Conservation (phyloP, 2,888 invertebrate genomes). For the Hirtodrosophila trivittata region DNA sequence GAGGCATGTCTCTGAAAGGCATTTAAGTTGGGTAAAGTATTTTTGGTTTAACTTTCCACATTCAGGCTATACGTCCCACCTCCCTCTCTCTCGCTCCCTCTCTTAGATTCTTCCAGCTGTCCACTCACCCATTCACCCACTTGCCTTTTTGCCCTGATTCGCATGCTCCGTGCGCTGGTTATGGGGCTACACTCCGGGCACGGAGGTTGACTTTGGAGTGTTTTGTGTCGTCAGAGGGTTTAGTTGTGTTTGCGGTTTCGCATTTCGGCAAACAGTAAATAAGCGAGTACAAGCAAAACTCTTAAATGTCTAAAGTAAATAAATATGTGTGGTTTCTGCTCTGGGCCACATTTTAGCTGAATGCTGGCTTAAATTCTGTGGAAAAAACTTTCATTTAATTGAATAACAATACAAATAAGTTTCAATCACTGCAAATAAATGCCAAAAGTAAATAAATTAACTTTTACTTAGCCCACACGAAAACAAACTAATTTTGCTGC, state of each 20-base stretch:
- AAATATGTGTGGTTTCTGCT: constrained; percentile 51
- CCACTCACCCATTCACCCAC: neutral
- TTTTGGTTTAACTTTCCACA: constrained; percentile 60
- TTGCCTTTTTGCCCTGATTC: constrained; percentile 27
- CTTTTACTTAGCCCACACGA: constrained; percentile 1
- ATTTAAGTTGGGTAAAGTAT: constrained; percentile 64
- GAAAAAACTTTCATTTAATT: constrained; percentile 56
- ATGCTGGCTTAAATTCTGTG: constrained; percentile 32
- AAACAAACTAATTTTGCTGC: constrained; percentile 8
- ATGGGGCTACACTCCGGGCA: neutral
- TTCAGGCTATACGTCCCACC: constrained; percentile 33
- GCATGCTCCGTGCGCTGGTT: constrained; percentile 31
- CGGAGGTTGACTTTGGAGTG: constrained; percentile 24
- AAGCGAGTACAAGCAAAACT: constrained; percentile 50
- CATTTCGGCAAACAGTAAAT: constrained; percentile 73
- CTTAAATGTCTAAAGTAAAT: constrained; percentile 67
- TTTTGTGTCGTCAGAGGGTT: constrained; percentile 16
- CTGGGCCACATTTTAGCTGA: constrained; percentile 34
- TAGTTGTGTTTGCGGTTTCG: constrained; percentile 70
- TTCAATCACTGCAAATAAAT: constrained; percentile 50
- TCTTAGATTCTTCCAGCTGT: neutral
- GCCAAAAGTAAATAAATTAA: constrained; percentile 47
- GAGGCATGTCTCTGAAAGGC: constrained; percentile 44
- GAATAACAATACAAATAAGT: constrained; percentile 61
- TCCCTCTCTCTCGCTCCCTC: neutral